phyloP scores from a whole-genome alignment of 2,113 vertebrate genomes.

The Lontra canadensis region DNA sequence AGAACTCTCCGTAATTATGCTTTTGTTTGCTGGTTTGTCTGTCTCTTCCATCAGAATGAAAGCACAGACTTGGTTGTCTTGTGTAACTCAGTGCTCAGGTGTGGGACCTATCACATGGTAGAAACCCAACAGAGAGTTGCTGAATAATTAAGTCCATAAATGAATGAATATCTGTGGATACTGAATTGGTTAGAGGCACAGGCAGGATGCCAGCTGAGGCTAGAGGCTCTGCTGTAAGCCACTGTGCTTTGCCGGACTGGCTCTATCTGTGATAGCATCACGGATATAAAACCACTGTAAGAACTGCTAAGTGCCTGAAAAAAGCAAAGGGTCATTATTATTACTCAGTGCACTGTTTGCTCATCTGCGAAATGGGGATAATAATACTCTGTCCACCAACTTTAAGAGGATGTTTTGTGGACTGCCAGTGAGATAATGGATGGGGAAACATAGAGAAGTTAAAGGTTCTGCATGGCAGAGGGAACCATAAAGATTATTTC shows the following conservation, averaged over 20 bases:
- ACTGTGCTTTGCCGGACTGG: background rate
- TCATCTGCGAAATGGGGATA: slow-evolving; percentile 20
- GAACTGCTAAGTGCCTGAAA: background rate
- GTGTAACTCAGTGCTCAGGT: background rate
- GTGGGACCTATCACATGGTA: background rate
- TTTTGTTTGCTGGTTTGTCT: background rate
- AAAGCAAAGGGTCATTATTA: background rate
- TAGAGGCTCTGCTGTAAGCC: background rate
- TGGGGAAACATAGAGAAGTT: background rate
- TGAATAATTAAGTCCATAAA: background rate
- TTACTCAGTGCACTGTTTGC: slow-evolving; percentile 9
- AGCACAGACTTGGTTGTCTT: background rate
- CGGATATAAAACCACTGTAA: background rate
- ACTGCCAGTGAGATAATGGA: slow-evolving; percentile 19
- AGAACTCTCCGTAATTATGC: background rate
- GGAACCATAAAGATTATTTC: slow-evolving; percentile 56
- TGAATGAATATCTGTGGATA: background rate
- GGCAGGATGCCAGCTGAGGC: background rate
- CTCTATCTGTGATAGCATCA: background rate
- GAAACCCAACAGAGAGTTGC: background rate
- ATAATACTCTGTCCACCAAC: background rate
- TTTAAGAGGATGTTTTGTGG: slow-evolving; percentile 53
- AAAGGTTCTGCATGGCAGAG: slow-evolving; percentile 24
- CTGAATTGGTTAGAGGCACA: background rate
- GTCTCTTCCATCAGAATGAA: background rate